A percentile compares a stretch with the other conserved stretches of the same genome.
These are phyloP conservation scores for Orthonyx spaldingii DNA, from an alignment of 2,113 vertebrate genomes.

Conservation along the genomic window DNA sequence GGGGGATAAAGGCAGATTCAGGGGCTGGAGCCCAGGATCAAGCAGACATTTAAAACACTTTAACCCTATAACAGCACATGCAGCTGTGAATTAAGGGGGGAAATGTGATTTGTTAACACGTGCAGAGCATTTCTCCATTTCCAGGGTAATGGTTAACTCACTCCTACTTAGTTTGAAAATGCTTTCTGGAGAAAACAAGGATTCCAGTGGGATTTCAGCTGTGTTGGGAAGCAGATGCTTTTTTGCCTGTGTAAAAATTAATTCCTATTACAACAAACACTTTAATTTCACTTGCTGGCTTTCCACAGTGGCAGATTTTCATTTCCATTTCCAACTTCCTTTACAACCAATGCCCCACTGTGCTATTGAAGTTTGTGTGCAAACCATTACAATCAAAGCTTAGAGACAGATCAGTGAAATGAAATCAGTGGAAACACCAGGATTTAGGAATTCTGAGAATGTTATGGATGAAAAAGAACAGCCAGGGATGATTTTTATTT, in stretches of 20 bases:
- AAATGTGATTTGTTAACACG: neutral
- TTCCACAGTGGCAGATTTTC: neutral
- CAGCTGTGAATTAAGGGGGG: rapidly evolving
- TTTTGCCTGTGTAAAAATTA: neutral
- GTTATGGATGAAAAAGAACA: neutral
- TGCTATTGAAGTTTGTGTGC: neutral
- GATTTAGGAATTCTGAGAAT: neutral
- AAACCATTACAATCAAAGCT: neutral
- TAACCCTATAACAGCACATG: rapidly evolving
- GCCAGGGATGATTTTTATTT: neutral
- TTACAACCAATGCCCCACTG: neutral
- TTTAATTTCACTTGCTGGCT: neutral
- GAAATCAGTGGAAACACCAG: neutral
- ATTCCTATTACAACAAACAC: neutral
- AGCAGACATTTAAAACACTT: neutral
- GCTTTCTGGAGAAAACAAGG: neutral
- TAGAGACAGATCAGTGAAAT: neutral
- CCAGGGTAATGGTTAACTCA: neutral
- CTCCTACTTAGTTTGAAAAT: neutral
- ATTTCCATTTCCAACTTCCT: neutral
- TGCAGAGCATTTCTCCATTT: neutral
- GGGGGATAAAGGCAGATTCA: neutral
- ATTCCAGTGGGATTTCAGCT: neutral
- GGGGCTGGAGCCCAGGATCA: neutral
- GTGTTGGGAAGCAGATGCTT: neutral